A percentile compares a stretch with the other conserved stretches of the same genome.
Conservation (phyloP, 1,140 invertebrate species). For the Battus philenor region DNA sequence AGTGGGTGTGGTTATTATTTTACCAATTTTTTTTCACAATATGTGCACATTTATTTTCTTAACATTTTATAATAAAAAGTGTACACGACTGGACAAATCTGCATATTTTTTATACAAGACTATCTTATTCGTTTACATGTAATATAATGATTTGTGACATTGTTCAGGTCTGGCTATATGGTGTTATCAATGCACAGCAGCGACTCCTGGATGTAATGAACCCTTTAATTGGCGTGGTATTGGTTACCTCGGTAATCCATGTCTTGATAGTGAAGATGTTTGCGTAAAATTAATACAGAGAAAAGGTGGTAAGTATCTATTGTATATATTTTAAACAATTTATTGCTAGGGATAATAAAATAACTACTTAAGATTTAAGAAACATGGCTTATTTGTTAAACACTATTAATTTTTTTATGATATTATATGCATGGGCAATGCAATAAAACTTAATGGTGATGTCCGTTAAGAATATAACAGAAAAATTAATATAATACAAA, state of each 20-base stretch:
- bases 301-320: constrained; percentile 84
- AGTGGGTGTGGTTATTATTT: constrained; percentile 34
- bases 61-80: neutral
- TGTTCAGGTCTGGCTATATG: constrained; percentile 78
- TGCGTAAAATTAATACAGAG: constrained; percentile 94
- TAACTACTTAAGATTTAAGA: too few relatives aligned
- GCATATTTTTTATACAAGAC: neutral
- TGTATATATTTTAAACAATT: too few relatives aligned
- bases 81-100: neutral
- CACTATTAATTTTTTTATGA: too few relatives aligned
- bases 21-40: neutral
- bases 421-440: too few relatives aligned
- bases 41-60: neutral
- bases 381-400: too few relatives aligned
- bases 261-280: constrained; percentile 89
- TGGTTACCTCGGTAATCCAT: constrained; percentile 81
- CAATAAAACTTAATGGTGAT: too few relatives aligned
- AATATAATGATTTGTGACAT: neutral
- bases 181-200: constrained; percentile 93
- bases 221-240: constrained; percentile 89
- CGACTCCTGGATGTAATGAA: constrained; percentile 90
- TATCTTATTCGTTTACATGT: neutral
- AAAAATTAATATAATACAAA: too few relatives aligned
- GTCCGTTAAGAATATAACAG: too few relatives aligned
- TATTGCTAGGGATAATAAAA: too few relatives aligned